Base-by-base conservation (phyloP, 2,797 vertebrate species). In the Enteromius treurensis region DNA sequence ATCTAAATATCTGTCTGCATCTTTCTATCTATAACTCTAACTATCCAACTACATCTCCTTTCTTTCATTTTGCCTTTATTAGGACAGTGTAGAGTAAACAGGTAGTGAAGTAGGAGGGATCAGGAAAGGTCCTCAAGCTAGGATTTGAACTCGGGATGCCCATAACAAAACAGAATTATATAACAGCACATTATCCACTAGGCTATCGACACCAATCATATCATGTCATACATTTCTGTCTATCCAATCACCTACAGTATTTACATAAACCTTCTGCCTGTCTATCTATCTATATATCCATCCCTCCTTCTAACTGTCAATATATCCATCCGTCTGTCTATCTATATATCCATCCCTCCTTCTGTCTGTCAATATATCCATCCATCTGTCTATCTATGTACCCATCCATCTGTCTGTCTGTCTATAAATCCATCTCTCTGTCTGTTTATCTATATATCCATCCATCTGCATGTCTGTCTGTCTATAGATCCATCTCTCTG, bases 291-390 rank as follows among this genome's bases (percentile, higher is more conserved):
- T 14, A 26, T 15, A 2, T 64, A 64, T 17, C 29, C 26, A 26
- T 26, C 26, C 26, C 26, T 26, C 26, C 26, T 26, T 26, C 26
- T 26, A 1, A 1, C 26, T 26, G 26, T 26, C 26, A 26, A 26
- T 26, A 26, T 14, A 64, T 64, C 26, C 32, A 2, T 62, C 14
- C 13, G 5, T 55, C 53, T 55, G 6, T 23, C 55, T 11, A 0
- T 64, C 4, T 2, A 1, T 60, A 0, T 11, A 58, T 10, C n/a
- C 0, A 13, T 60, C n/a, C 0, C 2, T 26, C 3, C 1, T 5
- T 32, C 1, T 1, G 3, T 64, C 2, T 32, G 0, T 23, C 8
- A 10, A 4, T 23, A 0, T 58, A 13, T 47, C 4, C 0, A 23
- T n/a, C 53, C n/a, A 2, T 58, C 8, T 53, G 7, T 55, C 3